Base-by-base conservation (phyloP, 2,797 vertebrate genomes). In the Sylvia borin region DNA sequence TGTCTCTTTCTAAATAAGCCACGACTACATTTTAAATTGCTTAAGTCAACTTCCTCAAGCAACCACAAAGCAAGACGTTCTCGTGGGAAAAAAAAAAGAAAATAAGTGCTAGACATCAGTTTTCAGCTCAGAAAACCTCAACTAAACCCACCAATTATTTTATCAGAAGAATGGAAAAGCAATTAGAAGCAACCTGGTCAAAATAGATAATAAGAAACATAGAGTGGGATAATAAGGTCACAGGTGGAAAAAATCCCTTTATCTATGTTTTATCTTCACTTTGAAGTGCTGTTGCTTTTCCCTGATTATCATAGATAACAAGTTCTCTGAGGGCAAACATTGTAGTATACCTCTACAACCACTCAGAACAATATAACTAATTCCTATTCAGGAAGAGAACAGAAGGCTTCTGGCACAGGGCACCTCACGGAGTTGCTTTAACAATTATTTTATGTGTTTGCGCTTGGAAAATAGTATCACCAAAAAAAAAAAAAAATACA, bases 21-120 rank as follows among this genome's bases (percentile, higher is more conserved):
- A 96, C 85, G 16, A 95, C 79, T 79, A 96, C 97, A 97, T 96
- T 97, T 97, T 95, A 97, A 93, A 97, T 91, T 96, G 95, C 94
- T 98, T 89, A 92, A 97, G 96, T 98, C 98, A 97, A 97, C 97
- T 98, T 98, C 98, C 98, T 98, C 94, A 94, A 97, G 83, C 96
- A 97, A 98, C 98, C 98, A 96, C 98, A 98, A 95, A 85, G 88
- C 60, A 55, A 96, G 96, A 96, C 29, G 80, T 98, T 98, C 98
- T 98, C 98, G 15, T 98, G 98, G 96, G 98, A 96, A 98, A 98
- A 96, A 98, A 97, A 74, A 79, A 5, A 48, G 62, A 66, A 90
- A 92, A 92, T 71, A 84, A 91, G 71, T 42, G 67, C 64, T 77
- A 93, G 75, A 82, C 93, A 54, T 94, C 71, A 64, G 51, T 82